Base-by-base conservation (phyloP, 2,888 invertebrate genomes). In the Polietes domitor region DNA sequence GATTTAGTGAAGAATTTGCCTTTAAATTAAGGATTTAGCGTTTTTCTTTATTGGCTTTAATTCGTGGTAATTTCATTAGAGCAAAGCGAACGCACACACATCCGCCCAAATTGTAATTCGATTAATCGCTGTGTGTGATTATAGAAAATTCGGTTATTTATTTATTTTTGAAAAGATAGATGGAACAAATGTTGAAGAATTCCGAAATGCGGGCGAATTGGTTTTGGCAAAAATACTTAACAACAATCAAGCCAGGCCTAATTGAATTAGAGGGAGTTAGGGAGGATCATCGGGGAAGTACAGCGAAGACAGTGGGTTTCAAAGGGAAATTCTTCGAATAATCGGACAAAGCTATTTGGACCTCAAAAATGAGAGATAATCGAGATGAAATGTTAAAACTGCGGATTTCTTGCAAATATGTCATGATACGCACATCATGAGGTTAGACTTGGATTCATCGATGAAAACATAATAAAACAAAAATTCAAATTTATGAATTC, bases 11-110 rank as follows among this genome's bases (percentile, higher is more conserved):
- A 32, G 26, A 24, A 15, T 26, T 58, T 28, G 10, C 2, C 5
- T 28, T 19, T 15, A 61, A 61, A 28, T 61, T 61, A 5, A n/a
- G 58, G 24, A 55, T 55, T 55, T 55, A 24, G 24, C 4, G 26
- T 26, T 58, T 24, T 15, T 19, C 9, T n/a, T n/a, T 15, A 10
- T 12, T 55, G 9, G 12, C 26, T 58, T 26, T 58, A 58, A 58
- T 58, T 58, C 26, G 26, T 58, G 6, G 5, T 55, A 55, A 55
- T 58, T 58, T 58, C 12, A 58, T 58, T 58, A 58, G 55, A 24
- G 61, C 12, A 47, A 32, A 32, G 5, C 32, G 32, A n/a, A n/a
- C n/a, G n/a, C n/a, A 32, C 32, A 32, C 32, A 32, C 32, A 32
- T 21, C 21, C 21, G 32, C 4, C 32, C 10, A 55, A 61, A 24